These are phyloP conservation scores for Patella caerulea DNA, from an alignment of 2,888 invertebrate species.

Conservation along the genomic window DNA sequence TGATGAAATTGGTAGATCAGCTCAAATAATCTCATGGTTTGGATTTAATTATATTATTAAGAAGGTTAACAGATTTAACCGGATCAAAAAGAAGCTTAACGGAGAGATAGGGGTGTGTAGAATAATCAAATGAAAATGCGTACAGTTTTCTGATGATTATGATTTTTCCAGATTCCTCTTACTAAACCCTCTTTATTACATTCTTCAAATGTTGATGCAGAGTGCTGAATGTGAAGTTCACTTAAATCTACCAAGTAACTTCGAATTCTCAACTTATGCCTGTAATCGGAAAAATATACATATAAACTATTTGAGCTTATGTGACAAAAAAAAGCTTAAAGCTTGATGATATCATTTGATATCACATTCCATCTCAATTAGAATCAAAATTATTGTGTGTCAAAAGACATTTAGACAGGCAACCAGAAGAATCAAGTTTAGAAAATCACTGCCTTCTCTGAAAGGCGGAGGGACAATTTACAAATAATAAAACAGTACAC, in stretches of 20 bases:
- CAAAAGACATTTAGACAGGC: too few relatives aligned
- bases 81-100: neutral
- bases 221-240: conserved; percentile 58
- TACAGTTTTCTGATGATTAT: conserved; percentile 61
- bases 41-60: neutral
- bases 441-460: too few relatives aligned
- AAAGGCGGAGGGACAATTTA: too few relatives aligned
- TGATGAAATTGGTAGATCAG: neutral
- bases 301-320: too few relatives aligned
- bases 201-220: conserved; percentile 50
- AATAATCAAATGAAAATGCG: conserved; percentile 14
- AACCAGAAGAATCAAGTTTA: too few relatives aligned
- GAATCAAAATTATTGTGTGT: too few relatives aligned
- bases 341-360: too few relatives aligned
- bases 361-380: too few relatives aligned
- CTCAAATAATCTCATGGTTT: neutral
- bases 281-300: conserved; percentile 23
- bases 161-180: conserved; percentile 62
- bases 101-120: too few relatives aligned
- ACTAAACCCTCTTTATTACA: conserved; percentile 62
- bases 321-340: too few relatives aligned
- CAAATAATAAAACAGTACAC: too few relatives aligned
- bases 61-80: neutral
- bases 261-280: conserved; percentile 47
- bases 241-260: conserved; percentile 62